These are phyloP conservation scores for Montipora efflorescens DNA, from an alignment of 64 coral and sea anemone species.

Conservation along the genomic window DNA sequence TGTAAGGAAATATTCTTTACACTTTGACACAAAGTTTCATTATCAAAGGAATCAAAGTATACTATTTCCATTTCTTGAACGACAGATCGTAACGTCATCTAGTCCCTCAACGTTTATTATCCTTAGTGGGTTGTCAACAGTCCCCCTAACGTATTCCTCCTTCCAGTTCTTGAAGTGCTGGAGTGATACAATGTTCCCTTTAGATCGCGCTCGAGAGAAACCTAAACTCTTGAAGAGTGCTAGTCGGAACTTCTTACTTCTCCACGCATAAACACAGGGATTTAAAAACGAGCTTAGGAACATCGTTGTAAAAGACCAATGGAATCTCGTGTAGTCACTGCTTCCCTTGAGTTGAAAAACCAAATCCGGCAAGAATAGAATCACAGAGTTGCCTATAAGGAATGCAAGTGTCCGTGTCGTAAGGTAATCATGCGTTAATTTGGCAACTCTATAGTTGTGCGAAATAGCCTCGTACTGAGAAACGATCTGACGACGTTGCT, in stretches of 20 bases:
- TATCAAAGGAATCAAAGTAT: not conserved
- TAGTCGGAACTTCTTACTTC: conserved; percentile 35
- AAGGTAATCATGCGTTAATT: not conserved
- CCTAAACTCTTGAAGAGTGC: conserved; percentile 33
- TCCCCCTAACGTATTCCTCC: not conserved
- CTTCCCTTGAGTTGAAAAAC: conserved; percentile 15
- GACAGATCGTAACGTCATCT: not conserved
- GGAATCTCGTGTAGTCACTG: conserved; percentile 27
- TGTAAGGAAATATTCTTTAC: not conserved
- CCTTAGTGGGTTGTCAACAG: not conserved
- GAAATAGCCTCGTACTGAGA: conserved; percentile 24
- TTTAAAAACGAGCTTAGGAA: conserved; percentile 49
- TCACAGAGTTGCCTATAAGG: not conserved
- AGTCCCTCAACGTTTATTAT: not conserved
- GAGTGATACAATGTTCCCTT: not conserved
- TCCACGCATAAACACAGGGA: conserved; percentile 47
- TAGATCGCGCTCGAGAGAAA: conserved; percentile 3
- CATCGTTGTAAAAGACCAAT: conserved; percentile 38
- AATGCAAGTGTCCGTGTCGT: conserved; percentile 22
- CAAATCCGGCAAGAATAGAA: conserved; percentile 38
- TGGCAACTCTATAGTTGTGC: conserved; percentile 28
- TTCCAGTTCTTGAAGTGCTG: not conserved
- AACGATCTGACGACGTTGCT: conserved; percentile 30
- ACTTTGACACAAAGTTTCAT: not conserved
- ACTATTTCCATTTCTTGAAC: not conserved